Conservation (phyloP, 2,888 invertebrate genomes). For the Protonemura montana region DNA sequence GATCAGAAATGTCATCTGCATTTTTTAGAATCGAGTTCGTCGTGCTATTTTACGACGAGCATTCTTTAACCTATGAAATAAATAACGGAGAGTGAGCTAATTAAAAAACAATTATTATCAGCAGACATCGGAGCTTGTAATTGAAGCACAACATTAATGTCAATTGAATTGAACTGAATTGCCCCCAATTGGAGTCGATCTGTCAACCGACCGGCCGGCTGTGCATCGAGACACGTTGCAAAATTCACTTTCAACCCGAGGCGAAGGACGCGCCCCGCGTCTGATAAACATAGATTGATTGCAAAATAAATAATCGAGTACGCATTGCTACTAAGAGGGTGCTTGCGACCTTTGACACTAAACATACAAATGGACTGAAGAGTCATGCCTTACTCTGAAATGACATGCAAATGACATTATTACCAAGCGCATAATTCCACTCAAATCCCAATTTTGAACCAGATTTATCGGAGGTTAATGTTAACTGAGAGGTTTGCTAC, state of each 20-base stretch:
- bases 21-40: background rate
- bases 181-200: conserved; percentile 19
- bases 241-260: background rate
- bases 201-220: background rate
- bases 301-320: no score
- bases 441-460: no score
- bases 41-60: background rate
- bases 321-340: no score
- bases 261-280: background rate
- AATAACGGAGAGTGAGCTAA: background rate
- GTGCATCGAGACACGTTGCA: background rate
- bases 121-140: conserved; percentile 8
- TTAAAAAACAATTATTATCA: conserved; percentile 20
- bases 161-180: conserved; percentile 29
- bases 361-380: no score
- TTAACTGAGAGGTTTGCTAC: no score
- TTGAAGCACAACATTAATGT: background rate
- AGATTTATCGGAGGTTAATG: no score
- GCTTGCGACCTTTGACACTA: no score
- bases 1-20: background rate
- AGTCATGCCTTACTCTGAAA: no score
- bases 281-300: background rate
- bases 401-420: no score
- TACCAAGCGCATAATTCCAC: no score
- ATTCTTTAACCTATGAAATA: background rate